Conservation (phyloP, 2,113 vertebrate genomes). For the Gasterosteus aculeatus region DNA sequence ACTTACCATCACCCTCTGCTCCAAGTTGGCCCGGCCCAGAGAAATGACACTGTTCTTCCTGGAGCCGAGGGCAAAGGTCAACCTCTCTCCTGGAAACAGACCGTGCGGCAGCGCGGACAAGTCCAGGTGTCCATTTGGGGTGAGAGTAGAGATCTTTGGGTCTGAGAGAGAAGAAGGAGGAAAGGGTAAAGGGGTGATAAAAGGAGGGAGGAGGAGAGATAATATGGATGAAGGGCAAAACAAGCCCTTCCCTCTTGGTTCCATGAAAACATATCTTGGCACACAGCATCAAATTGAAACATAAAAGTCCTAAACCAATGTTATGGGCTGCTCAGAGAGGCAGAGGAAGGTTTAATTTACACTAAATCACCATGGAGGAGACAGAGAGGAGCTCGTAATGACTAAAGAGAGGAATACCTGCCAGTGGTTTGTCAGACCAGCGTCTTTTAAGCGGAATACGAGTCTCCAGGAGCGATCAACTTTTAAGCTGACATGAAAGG, state of each 20-base stretch:
- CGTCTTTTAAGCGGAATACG: slow-evolving; percentile 12
- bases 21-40: slow-evolving; percentile 86
- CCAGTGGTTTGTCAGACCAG: slow-evolving; percentile 20
- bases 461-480: slow-evolving; percentile 14
- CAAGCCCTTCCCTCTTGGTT: slow-evolving; percentile 23
- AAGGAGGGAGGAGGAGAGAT: neutral
- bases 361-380: slow-evolving; percentile 38
- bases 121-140: slow-evolving; percentile 95
- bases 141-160: slow-evolving; percentile 91
- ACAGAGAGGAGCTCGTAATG: slow-evolving; percentile 24
- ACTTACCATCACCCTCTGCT: slow-evolving; percentile 88
- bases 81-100: slow-evolving; percentile 87
- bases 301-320: slow-evolving; percentile 45
- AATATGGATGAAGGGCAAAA: slow-evolving; percentile 11
- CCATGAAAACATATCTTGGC: slow-evolving; percentile 4
- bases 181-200: neutral
- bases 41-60: slow-evolving; percentile 95
- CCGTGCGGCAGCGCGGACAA: slow-evolving; percentile 80
- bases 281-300: slow-evolving; percentile 26
- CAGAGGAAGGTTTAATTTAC: slow-evolving; percentile 45
- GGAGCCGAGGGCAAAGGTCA: slow-evolving; percentile 85
- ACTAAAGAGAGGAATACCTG: slow-evolving; percentile 29
- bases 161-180: slow-evolving; percentile 73
- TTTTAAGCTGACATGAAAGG: slow-evolving; percentile 44
- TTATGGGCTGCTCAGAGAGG: slow-evolving; percentile 30